Conservation (phyloP, 2,113 vertebrate species). For the Pelecanus crispus region DNA sequence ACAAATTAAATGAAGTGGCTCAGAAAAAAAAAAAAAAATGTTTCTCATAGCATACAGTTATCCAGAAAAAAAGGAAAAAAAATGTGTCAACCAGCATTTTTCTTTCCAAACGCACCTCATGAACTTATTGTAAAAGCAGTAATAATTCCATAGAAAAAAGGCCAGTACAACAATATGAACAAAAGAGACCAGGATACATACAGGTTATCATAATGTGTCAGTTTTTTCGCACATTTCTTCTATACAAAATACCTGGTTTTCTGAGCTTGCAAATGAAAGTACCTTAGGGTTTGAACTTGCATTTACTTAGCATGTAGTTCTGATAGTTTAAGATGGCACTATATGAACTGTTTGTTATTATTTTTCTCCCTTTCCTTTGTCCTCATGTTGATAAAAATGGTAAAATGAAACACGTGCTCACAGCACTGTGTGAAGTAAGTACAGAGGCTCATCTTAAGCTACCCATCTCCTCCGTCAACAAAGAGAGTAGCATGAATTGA, state of each 20-base stretch:
- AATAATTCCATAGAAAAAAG: neutral
- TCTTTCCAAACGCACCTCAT: neutral
- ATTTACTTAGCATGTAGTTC: neutral
- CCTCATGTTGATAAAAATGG: neutral
- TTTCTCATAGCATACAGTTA: neutral
- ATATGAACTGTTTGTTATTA: neutral
- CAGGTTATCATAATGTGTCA: accelerated
- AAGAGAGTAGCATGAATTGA: neutral
- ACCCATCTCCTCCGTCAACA: neutral
- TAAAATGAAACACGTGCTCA: neutral
- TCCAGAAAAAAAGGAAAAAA: neutral
- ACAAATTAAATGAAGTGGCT: neutral
- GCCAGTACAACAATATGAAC: neutral
- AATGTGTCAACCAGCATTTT: accelerated
- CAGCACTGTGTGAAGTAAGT: neutral
- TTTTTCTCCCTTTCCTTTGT: neutral
- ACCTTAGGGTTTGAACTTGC: neutral
- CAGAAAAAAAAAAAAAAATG: neutral
- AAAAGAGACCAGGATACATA: neutral
- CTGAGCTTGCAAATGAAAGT: neutral
- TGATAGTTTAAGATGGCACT: neutral
- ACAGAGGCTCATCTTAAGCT: neutral
- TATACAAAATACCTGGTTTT: neutral
- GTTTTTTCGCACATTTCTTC: neutral
- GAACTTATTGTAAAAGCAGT: neutral